Conservation (phyloP, 2,113 vertebrate genomes). For the Toxotes jaculatrix region DNA sequence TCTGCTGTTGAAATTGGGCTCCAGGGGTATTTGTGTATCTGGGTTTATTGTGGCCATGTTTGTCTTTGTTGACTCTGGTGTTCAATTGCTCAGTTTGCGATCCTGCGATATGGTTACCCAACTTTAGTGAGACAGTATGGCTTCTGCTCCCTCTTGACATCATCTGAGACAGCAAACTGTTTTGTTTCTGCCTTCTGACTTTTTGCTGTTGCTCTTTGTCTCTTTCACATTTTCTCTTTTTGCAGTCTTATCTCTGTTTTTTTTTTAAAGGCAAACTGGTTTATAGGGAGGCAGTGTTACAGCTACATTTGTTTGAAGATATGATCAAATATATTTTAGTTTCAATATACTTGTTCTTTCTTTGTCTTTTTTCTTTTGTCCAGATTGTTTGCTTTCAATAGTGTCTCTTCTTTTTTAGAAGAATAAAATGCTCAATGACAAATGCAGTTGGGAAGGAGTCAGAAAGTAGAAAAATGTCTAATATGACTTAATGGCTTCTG, state of each 20-base stretch:
- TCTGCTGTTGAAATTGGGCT: slow-evolving; percentile 1
- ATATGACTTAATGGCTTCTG: not conserved
- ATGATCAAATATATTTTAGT: slow-evolving; percentile 2
- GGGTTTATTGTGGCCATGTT: slow-evolving; percentile 30
- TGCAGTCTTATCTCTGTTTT: not conserved
- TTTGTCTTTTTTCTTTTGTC: not conserved
- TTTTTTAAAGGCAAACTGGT: not conserved
- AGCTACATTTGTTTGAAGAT: slow-evolving; percentile 15
- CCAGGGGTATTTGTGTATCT: slow-evolving; percentile 19
- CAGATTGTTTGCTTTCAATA: not conserved
- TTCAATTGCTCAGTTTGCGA: slow-evolving; percentile 45
- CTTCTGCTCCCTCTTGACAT: slow-evolving; percentile 48
- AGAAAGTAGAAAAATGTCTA: not conserved
- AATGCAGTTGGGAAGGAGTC: not conserved
- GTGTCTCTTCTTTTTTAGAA: not conserved
- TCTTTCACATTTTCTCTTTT: slow-evolving; percentile 26
- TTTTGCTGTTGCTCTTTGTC: slow-evolving; percentile 30
- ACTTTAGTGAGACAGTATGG: slow-evolving; percentile 30
- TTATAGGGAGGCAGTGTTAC: not conserved
- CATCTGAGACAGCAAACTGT: slow-evolving; percentile 14
- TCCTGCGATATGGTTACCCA: slow-evolving; percentile 34
- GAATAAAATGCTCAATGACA: not conserved
- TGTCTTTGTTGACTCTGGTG: slow-evolving; percentile 26
- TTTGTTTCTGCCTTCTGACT: not conserved
- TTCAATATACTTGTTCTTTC: not conserved